These are phyloP conservation scores for Labrus mixtus DNA, from an alignment of 2,113 vertebrate genomes.

Conservation along the genomic window DNA sequence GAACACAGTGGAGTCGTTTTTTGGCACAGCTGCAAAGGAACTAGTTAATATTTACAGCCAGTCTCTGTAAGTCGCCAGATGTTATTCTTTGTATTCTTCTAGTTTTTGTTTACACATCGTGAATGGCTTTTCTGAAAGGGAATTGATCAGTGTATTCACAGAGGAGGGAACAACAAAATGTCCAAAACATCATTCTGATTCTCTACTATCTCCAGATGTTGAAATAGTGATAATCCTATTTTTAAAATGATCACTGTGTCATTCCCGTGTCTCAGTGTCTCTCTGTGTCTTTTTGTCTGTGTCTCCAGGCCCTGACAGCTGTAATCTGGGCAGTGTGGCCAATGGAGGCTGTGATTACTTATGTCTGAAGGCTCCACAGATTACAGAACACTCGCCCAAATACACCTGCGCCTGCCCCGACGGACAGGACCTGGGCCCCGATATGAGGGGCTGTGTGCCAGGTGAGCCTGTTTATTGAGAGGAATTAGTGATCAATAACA, in stretches of 20 bases:
- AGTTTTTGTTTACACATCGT: conserved; percentile 15
- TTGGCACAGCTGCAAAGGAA: not conserved
- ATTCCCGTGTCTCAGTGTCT: not conserved
- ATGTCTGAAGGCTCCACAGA: conserved; percentile 97
- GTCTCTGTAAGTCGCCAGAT: conserved; percentile 17
- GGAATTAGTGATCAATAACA: conserved; percentile 45
- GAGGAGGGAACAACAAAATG: not conserved
- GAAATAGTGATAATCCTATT: conserved; percentile 45
- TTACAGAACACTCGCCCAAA: conserved; percentile 92
- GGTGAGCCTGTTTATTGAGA: conserved; percentile 80
- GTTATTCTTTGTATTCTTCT: conserved; percentile 12
- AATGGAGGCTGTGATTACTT: conserved; percentile 96
- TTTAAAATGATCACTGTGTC: conserved; percentile 30
- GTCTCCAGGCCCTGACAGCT: conserved; percentile 90
- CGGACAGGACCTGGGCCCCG: conserved; percentile 91
- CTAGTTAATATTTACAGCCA: conserved; percentile 10
- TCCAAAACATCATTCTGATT: conserved; percentile 13
- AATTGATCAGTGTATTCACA: conserved; percentile 11
- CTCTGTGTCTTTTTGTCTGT: conserved; percentile 6
- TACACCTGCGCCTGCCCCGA: conserved; percentile 97
- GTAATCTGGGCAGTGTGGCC: conserved; percentile 89
- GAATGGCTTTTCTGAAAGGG: conserved; percentile 18
- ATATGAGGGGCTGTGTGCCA: conserved; percentile 93
- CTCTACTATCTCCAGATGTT: conserved; percentile 1
- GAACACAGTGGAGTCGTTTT: not conserved